These are phyloP conservation scores for Glossophaga mutica DNA, from an alignment of 2,797 vertebrate species.

Conservation along the genomic window DNA sequence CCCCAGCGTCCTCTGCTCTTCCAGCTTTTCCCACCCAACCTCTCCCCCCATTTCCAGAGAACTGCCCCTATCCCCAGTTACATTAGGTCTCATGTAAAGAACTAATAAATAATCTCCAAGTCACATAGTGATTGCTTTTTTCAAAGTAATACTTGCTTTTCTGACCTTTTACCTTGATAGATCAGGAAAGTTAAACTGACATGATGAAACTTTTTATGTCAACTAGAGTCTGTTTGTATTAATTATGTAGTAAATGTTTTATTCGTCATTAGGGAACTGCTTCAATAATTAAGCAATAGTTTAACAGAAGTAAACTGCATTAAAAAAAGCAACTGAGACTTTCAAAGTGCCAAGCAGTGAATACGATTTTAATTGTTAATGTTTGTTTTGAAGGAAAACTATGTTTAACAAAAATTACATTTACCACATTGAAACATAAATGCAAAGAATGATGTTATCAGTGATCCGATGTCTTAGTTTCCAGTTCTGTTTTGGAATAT, in stretches of 20 bases:
- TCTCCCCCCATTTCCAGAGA: too few relatives aligned
- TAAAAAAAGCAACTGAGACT: not conserved
- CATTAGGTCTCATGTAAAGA: not conserved
- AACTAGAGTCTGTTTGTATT: not conserved
- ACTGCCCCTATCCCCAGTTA: too few relatives aligned
- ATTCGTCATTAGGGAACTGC: not conserved
- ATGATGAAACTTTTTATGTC: not conserved
- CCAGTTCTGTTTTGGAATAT: not conserved
- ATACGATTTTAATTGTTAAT: not conserved
- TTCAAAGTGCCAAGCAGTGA: not conserved
- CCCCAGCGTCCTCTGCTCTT: too few relatives aligned
- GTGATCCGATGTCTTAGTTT: not conserved
- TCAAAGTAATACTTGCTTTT: not conserved
- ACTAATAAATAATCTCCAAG: not conserved
- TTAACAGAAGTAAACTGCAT: not conserved
- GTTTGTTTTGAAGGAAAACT: constrained; percentile 6
- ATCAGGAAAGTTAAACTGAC: not conserved
- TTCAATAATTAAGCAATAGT: constrained; percentile 21
- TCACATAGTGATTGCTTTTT: not conserved
- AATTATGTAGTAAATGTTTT: constrained; percentile 28
- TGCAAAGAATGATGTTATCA: not conserved
- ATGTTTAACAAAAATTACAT: not conserved
- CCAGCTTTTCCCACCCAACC: too few relatives aligned
- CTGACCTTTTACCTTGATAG: not conserved
- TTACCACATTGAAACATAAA: not conserved